Evolutionary conservation across 1,140 invertebrate species (phyloP), one percentile per base, ranked within the genome.

Genomic region (Caenorhabditis briggsae): DNA sequence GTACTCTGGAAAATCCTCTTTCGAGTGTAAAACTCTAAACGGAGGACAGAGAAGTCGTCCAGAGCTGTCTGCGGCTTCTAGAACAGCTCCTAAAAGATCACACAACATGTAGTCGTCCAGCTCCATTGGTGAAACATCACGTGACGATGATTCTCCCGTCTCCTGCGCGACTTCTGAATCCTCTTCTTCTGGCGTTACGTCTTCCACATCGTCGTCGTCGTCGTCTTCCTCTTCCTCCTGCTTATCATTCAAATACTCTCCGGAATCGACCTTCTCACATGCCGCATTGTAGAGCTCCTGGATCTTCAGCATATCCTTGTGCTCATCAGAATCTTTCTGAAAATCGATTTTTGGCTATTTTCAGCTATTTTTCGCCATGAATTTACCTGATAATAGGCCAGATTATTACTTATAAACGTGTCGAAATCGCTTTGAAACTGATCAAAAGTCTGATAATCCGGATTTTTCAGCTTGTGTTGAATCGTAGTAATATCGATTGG

Each of bases 391-490:
- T 98, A 98, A 93, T 97, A 97, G 5, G 95, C 95, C 93, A 97
- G 97, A 0, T 96, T 96, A 94, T 98, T 97, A 86, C 95, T 96
- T 61, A 97, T 95, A 89, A 98, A 94, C 53, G 97, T 93, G 91
- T 96, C 96, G 91, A 97, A 95, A 93, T 98, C 96, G 55, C 94
- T 93, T 87, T 96, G 95, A 87, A 98, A 94, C 90, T 97, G 96
- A 56, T 96, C 96, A 88, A 97, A 94, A 92, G 96, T 96, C 89
- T 96, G 95, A 93, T 97, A 97, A 88, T 96, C 96, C 90, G 98
- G 97, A 16, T 96, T 97, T 94, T 97, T 97, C 18, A 98, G 93
- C 93, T 98, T 98, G 91, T 98, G 97, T 93, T 98, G 97, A 33
- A 97, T 96, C 93, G 96, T 96, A 33, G 97, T 92, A 87, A 98